Evolutionary conservation across 2,113 vertebrate species (phyloP).

Genomic region (Lepus americanus): DNA sequence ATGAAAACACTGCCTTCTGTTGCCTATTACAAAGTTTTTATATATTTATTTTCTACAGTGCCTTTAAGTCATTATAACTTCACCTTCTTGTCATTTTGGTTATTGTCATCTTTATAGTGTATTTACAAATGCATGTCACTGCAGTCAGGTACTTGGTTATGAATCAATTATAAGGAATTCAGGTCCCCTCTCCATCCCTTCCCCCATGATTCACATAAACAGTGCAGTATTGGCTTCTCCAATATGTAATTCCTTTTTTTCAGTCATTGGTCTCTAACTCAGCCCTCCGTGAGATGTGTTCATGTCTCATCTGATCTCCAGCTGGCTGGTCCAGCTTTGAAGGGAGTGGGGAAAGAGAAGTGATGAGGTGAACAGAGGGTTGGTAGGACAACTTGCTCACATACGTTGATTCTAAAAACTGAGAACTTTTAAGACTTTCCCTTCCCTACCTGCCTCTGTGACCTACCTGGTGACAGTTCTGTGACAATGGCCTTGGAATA

Average conservation of each 20-base stretch:
- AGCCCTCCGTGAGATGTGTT: not conserved
- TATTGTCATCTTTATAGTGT: not conserved
- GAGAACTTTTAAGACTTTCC: not conserved
- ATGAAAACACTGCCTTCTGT: not conserved
- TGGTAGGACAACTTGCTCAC: too few relatives aligned
- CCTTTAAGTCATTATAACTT: not conserved
- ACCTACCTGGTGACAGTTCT: too few relatives aligned
- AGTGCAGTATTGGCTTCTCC: too few relatives aligned
- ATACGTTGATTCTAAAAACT: not conserved
- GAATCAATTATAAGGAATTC: not conserved
- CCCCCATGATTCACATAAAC: not conserved
- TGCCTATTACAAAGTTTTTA: not conserved
- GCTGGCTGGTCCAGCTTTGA: not conserved
- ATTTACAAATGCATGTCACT: not conserved
- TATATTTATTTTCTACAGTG: not conserved
- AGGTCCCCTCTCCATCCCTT: not conserved
- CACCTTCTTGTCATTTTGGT: not conserved
- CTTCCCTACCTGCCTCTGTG: not conserved
- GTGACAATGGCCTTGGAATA: not conserved
- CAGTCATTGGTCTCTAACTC: not conserved
- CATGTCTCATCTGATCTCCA: not conserved
- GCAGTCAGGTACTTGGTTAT: not conserved
- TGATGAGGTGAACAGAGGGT: not conserved
- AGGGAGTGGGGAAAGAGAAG: not conserved
- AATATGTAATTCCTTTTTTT: not conserved